These are phyloP conservation scores for Tenthredo notha DNA, from an alignment of 2,888 invertebrate genomes.

Conservation along the genomic window DNA sequence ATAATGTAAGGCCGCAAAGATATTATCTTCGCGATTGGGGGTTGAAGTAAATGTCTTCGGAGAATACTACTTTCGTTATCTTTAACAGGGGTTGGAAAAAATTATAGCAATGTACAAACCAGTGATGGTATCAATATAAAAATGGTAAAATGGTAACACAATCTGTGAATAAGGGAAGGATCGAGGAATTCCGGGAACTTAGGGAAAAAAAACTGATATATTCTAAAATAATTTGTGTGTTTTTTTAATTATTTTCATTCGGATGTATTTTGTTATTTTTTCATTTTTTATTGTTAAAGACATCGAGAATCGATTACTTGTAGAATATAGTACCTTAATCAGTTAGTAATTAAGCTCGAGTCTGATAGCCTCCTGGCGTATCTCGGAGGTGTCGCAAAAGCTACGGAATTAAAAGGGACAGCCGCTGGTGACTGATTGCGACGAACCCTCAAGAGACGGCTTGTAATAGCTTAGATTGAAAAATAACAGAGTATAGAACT, in stretches of 20 bases:
- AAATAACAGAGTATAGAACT: constrained; percentile 46
- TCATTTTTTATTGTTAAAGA: neutral
- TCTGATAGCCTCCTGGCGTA: neutral
- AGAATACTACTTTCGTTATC: neutral
- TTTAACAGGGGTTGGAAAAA: neutral
- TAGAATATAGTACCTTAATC: constrained; percentile 10
- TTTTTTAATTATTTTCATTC: no score
- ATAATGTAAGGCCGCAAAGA: neutral
- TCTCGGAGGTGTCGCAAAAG: neutral
- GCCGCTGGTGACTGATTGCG: constrained; percentile 43
- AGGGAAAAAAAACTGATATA: neutral
- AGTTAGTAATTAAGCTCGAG: constrained; percentile 29
- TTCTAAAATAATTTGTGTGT: neutral
- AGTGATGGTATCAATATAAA: neutral
- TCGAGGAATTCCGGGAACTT: neutral
- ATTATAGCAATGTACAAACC: neutral
- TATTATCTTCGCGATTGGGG: constrained; percentile 11
- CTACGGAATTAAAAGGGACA: constrained; percentile 1
- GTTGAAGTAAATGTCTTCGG: neutral
- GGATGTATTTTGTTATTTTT: neutral
- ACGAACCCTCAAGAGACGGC: constrained; percentile 36
- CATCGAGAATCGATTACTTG: constrained; percentile 20
- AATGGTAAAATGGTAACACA: neutral
- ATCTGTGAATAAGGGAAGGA: neutral
- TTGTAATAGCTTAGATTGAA: constrained; percentile 42